phyloP scores from a whole-genome alignment of 1,140 invertebrate species.

The Zelostemma sp. region DNA sequence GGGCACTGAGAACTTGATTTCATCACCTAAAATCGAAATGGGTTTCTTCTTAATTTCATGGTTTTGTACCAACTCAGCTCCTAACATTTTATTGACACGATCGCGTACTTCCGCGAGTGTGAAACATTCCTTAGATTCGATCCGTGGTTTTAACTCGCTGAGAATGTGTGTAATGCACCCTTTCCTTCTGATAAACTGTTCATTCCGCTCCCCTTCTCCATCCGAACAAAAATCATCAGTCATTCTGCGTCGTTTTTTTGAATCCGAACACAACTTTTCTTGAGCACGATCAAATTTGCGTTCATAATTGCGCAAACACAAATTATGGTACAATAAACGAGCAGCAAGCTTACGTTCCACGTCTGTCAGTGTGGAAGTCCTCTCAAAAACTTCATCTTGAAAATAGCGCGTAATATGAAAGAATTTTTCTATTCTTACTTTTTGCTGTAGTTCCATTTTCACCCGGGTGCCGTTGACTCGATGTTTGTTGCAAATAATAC shows the following conservation, averaged over 20 bases:
- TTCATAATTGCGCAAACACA: conserved; percentile 5
- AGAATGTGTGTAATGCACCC: too few species aligned
- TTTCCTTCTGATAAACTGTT: too few species aligned
- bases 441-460: too few species aligned
- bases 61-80: not conserved
- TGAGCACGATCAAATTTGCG: not conserved
- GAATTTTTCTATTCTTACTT: too few species aligned
- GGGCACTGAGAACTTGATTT: not conserved
- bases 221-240: too few species aligned
- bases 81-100: not conserved
- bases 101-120: not conserved
- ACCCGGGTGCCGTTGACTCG: too few species aligned
- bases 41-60: not conserved
- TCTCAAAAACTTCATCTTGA: conserved; percentile 2
- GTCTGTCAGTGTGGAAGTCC: not conserved
- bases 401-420: not conserved
- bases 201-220: too few species aligned
- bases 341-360: not conserved
- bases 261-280: too few species aligned
- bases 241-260: too few species aligned
- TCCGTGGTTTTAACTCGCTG: not conserved
- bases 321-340: not conserved
- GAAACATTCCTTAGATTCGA: conserved; percentile 5
- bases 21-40: not conserved
- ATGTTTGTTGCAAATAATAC: too few species aligned